These are phyloP conservation scores for Sinocyclocheilus rhinocerous DNA, from an alignment of 2,113 vertebrate genomes.

Conservation along the genomic window DNA sequence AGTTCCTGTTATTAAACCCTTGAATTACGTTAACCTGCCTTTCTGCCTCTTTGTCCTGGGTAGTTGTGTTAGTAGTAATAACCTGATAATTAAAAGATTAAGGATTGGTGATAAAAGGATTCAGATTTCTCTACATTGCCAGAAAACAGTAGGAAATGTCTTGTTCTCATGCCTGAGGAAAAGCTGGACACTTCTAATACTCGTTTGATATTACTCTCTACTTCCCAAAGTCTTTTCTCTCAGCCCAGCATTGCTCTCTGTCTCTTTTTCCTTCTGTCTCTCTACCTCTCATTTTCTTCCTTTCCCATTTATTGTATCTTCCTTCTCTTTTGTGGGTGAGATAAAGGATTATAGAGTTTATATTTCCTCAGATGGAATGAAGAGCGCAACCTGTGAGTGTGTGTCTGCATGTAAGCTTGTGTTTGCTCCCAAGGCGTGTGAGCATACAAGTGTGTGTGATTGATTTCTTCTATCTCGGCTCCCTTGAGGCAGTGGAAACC, in stretches of 20 bases:
- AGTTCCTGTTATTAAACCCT: too few relatives aligned
- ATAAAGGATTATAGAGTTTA: conserved; percentile 18
- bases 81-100: neutral
- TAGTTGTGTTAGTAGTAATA: neutral
- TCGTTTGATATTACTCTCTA: conserved; percentile 37
- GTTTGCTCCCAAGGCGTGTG: conserved; percentile 32
- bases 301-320: neutral
- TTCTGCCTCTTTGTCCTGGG: too few relatives aligned
- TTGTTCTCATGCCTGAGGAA: conserved; percentile 11
- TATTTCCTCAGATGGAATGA: conserved; percentile 24
- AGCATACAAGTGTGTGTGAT: conserved; percentile 49
- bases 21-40: too few relatives aligned
- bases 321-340: conserved; percentile 2
- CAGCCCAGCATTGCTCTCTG: neutral
- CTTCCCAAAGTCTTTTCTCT: conserved; percentile 32
- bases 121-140: neutral
- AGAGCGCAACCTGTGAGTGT: conserved; percentile 35
- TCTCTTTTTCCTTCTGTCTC: conserved; percentile 3
- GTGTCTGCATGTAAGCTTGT: conserved; percentile 39
- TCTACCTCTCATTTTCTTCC: neutral
- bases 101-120: neutral
- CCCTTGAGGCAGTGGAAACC: conserved; percentile 44
- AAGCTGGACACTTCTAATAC: too few relatives aligned
- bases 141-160: neutral
- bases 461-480: conserved; percentile 48